Conservation (phyloP, 2,113 vertebrate genomes). For the Apistogramma diplotaenia region DNA sequence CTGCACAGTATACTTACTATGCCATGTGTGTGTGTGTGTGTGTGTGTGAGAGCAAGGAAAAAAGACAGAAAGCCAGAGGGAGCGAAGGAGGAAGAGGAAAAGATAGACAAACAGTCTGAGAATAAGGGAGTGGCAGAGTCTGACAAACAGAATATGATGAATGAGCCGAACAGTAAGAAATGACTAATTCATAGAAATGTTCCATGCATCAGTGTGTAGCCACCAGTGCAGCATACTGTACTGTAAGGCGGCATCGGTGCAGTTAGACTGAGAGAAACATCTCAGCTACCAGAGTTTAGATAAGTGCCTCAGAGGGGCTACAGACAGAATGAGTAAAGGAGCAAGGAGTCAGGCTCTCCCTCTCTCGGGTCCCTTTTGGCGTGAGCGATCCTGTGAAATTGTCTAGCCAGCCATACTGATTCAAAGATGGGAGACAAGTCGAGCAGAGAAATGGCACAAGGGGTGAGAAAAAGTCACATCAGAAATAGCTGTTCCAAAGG, state of each 20-base stretch:
- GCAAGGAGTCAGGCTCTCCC: constrained; percentile 51
- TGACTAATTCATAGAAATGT: constrained; percentile 73
- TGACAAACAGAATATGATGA: constrained; percentile 69
- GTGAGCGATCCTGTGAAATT: constrained; percentile 68
- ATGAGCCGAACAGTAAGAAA: constrained; percentile 60
- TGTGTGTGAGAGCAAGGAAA: constrained; percentile 4
- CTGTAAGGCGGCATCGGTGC: constrained; percentile 25
- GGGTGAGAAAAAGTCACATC: constrained; percentile 66
- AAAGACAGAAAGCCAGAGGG: constrained; percentile 16
- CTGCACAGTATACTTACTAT: constrained; percentile 18
- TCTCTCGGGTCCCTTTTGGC: constrained; percentile 66
- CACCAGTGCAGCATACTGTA: constrained; percentile 45
- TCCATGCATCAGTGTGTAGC: constrained; percentile 57
- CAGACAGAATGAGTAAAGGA: constrained; percentile 34
- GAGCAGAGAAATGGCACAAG: constrained; percentile 63
- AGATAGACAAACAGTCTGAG: constrained; percentile 63
- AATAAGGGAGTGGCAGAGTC: constrained; percentile 65
- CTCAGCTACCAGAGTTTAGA: constrained; percentile 56
- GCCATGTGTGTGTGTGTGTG: constrained; percentile 11
- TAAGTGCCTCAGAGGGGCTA: constrained; percentile 59
- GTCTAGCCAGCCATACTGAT: constrained; percentile 67
- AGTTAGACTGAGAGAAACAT: constrained; percentile 45
- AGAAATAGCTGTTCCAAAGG: constrained; percentile 58
- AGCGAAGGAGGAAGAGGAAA: not conserved
- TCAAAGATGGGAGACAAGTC: constrained; percentile 60